These are phyloP conservation scores for Motacilla alba DNA, from an alignment of 2,113 vertebrate species.

Conservation along the genomic window DNA sequence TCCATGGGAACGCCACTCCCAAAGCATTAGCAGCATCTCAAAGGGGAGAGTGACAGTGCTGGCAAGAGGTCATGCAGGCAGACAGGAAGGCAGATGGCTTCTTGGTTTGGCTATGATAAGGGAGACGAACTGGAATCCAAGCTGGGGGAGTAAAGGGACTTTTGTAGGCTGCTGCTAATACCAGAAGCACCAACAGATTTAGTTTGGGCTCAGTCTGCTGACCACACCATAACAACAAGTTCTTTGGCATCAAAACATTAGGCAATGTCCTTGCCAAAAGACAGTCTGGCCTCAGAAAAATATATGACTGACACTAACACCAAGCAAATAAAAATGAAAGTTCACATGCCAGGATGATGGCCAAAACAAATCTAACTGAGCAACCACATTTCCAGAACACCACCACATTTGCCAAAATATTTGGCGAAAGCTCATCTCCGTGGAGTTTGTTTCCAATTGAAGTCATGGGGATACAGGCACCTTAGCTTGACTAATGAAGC, in stretches of 20 bases:
- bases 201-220: not conserved
- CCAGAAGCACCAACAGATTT: not conserved
- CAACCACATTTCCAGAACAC: not conserved
- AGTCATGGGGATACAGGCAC: not conserved
- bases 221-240: not conserved
- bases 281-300: not conserved
- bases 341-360: not conserved
- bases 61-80: not conserved
- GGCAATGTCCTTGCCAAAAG: not conserved
- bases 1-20: not conserved
- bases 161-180: not conserved
- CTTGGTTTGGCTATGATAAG: not conserved
- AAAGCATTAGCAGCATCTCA: not conserved
- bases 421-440: not conserved
- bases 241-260: not conserved
- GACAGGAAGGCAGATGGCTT: not conserved
- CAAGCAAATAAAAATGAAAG: not conserved
- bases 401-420: not conserved
- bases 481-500: not conserved
- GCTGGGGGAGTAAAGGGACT: not conserved
- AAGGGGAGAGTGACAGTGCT: not conserved
- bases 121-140: not conserved
- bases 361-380: not conserved
- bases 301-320: not conserved
- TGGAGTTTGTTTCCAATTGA: fast-evolving